Conservation (phyloP, 2,888 invertebrate genomes). For the Aphrophora alni region DNA sequence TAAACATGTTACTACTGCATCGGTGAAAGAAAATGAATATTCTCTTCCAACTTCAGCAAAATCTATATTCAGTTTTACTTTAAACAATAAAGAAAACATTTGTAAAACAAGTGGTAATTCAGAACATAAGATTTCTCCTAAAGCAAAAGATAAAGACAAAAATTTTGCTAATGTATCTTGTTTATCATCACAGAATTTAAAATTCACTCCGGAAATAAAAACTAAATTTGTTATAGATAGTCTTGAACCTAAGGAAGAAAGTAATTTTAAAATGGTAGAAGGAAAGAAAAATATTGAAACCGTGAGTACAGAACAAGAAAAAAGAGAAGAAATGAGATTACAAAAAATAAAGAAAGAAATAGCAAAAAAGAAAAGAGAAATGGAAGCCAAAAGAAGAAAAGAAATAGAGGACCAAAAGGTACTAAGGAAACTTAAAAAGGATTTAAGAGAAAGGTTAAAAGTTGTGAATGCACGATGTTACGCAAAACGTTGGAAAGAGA, state of each 20-base stretch:
- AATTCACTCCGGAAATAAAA: neutral
- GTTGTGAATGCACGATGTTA: constrained; percentile 49
- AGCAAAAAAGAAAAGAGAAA: constrained; percentile 45
- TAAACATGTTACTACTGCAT: neutral
- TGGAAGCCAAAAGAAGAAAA: constrained; percentile 32
- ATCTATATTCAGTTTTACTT: neutral
- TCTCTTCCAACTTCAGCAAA: neutral
- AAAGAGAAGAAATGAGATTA: constrained; percentile 46
- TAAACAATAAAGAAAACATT: neutral
- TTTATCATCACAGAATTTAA: neutral
- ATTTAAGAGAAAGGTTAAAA: constrained; percentile 47
- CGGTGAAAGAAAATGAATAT: neutral
- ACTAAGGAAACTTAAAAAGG: constrained; percentile 49
- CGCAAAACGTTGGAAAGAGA: constrained; percentile 44
- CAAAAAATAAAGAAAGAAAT: constrained; percentile 44
- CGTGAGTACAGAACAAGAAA: constrained; percentile 28
- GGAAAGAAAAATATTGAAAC: constrained; percentile 36
- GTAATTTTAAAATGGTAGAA: constrained; percentile 4
- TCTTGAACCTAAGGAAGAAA: no score
- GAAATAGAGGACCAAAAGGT: constrained; percentile 45
- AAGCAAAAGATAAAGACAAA: neutral
- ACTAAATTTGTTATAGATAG: no score
- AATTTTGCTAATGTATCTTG: neutral
- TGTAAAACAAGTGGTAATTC: no score
- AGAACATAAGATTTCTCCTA: no score